Evolutionary conservation across 2,113 vertebrate species (phyloP).

Genomic region (Lepus americanus): DNA sequence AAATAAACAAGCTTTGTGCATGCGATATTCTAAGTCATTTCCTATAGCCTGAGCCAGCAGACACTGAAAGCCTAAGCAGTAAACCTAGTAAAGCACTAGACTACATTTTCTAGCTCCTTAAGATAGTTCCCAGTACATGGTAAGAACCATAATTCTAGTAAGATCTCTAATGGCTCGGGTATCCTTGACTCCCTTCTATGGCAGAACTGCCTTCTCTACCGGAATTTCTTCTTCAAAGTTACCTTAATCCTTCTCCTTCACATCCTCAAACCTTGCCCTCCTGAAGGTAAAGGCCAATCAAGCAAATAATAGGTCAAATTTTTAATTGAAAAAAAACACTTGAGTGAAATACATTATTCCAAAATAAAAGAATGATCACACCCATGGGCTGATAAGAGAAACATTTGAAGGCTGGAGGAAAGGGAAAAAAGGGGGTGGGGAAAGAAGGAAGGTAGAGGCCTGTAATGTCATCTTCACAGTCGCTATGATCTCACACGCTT

Average conservation of each 20-base stretch:
- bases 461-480: neutral
- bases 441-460: neutral
- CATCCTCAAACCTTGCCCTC: conserved; percentile 2
- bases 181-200: neutral
- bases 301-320: neutral
- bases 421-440: neutral
- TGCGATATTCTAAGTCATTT: neutral
- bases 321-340: conserved; percentile 2
- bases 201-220: neutral
- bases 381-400: neutral
- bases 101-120: neutral
- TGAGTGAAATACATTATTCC: neutral
- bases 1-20: neutral
- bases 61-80: neutral
- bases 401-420: too few species aligned
- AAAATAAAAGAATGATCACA: conserved; percentile 3
- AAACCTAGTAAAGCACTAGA: neutral
- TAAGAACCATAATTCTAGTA: neutral
- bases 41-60: neutral
- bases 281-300: neutral
- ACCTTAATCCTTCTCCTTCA: neutral
- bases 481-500: neutral
- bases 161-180: neutral
- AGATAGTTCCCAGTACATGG: neutral
- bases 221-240: neutral